Evolutionary conservation across 35 echinoderm and acorn worm species (phyloP), one percentile per base, ranked within the genome.

Genomic region (Heliocidaris erythrogramma): DNA sequence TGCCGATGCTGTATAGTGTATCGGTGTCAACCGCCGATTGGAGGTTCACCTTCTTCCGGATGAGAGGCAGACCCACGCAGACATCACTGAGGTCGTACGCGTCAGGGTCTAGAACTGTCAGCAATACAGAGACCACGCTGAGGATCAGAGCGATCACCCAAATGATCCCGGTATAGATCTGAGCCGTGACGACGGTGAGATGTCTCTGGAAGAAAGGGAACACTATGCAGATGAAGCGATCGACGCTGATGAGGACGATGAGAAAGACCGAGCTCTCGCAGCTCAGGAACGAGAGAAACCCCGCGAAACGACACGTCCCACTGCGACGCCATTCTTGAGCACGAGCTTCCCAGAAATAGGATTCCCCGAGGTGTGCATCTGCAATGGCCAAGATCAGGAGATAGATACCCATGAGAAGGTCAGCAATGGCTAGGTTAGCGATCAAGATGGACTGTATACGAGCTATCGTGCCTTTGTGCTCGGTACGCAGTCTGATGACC

Each of bases 321-420:
- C 97, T 94, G 0, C 21, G 30, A 21, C 96, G 30, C 97, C 97
- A 98, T 4, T 21, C 59, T 2, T 92, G 85, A 21, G 96, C 87
- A 85, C 94, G 60, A 13, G 5, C 85, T 8, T 93, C 65, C 5
- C 86, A 42, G 53, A 95, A 96, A 49, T 98, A 98, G 9, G 92
- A 47, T 14, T 96, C 71, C 29, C 96, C 94, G 86, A 92, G 95
- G 27, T 93, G 24, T 14, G 90, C 52, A 53, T 98, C 97, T 3
- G 93, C 85, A 31, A 86, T 85, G 17, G 96, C 96, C 29, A 98
- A 30, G 35, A 96, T 96, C 10, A 97, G 47, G 86, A 98, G 35
- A 42, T 98, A 98, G 11, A 98, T n/a, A 10, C 97, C 97, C 96
- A 97, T 98, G 2, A 98, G 65, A 17, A 98, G 88, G 87, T 98